Evolutionary conservation across 2,113 vertebrate species (phyloP), one percentile per base, ranked within the genome.

Genomic region (Rhinoderma darwinii): DNA sequence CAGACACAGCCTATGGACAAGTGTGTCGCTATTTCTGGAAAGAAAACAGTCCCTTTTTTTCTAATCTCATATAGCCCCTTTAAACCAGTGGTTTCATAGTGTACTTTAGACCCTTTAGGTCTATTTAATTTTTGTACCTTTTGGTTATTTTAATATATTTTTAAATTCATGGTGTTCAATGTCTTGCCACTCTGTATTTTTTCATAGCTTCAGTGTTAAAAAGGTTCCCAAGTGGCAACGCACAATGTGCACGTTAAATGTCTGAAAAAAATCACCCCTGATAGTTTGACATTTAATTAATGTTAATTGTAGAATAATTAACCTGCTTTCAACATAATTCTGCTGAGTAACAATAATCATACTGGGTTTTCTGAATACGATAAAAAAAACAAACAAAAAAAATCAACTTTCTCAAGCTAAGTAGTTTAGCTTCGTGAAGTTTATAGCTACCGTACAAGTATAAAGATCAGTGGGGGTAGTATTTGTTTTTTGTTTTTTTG

Each of bases 291-390:
- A 87, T 87, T 81, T 87, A 82, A 87, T 87, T 82, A 87, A 87
- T 82, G 85, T 81, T 87, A 87, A 87, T 87, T 87, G 85, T 82
- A 61, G 85, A 87, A 87, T 87, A 87, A 87, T 87, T 87, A 87
- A 82, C 85, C 78, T 82, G 68, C 85, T 87, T 87, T 87, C 27
- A 87, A 68, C 68, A 82, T 82, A 81, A 82, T 82, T 82, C 68
- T 74, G 50, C 78, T 86, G 77, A 44, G 66, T 82, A 70, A 87
- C 78, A 87, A 87, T 87, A 82, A 37, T 82, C 78, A 82, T 68
- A 87, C 68, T 75, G 85, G 66, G 63, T 73, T 86, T 86, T 78
- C 30, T 81, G 41, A 81, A 56, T 44, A 39, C 41, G 9, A 56
- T 32, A 59, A 63, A 74, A 74, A 66, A 27, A 2, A 72, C 72